Evolutionary conservation across 2,888 invertebrate genomes (phyloP).

Genomic region (Conistra vaccinii): DNA sequence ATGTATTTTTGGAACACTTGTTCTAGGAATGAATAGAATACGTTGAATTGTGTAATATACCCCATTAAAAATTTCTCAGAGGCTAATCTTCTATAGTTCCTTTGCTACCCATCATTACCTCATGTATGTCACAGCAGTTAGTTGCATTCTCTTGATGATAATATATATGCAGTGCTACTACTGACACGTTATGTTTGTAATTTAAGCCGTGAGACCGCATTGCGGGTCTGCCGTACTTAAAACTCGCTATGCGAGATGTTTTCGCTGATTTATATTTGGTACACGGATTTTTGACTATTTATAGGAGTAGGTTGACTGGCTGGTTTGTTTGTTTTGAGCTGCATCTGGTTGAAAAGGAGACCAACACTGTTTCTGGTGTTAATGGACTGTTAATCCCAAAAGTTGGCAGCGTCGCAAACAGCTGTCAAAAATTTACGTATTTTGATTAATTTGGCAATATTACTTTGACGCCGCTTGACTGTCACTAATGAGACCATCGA

Average conservation of each 20-base stretch:
- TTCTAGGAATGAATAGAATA: no score
- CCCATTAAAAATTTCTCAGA: neutral
- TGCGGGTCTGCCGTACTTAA: slow-evolving; percentile 79
- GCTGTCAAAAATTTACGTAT: no score
- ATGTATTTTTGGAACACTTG: no score
- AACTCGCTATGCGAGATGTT: slow-evolving; percentile 60
- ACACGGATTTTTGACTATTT: slow-evolving; percentile 48
- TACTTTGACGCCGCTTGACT: no score
- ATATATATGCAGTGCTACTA: slow-evolving; percentile 70
- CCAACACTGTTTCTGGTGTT: neutral
- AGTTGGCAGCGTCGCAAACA: no score
- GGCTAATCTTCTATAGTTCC: neutral
- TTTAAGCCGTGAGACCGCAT: slow-evolving; percentile 78
- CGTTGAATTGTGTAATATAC: no score
- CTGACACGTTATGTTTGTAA: slow-evolving; percentile 75
- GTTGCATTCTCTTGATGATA: slow-evolving; percentile 78
- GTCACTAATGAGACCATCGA: no score
- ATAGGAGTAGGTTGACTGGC: neutral
- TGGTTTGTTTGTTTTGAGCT: slow-evolving; percentile 9
- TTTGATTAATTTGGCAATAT: no score
- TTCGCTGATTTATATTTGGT: slow-evolving; percentile 55
- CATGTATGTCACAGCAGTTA: slow-evolving; percentile 59
- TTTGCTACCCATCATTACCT: neutral
- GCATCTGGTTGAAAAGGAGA: slow-evolving; percentile 1
- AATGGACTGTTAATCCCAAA: no score